phyloP scores from a whole-genome alignment of 2,797 vertebrate species.

The Zonotrichia albicollis region DNA sequence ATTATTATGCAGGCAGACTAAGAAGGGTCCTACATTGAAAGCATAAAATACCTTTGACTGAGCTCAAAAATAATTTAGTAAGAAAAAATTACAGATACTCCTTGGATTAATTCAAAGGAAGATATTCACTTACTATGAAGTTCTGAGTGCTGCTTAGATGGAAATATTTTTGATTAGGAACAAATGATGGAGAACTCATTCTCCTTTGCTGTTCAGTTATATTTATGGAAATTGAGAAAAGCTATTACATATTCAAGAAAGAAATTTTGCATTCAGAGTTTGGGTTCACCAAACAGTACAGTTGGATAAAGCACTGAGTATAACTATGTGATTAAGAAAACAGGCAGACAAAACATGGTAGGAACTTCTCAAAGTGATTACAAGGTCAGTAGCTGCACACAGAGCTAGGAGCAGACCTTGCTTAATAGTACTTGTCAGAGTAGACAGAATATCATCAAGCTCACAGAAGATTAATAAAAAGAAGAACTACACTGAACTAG shows the following conservation, averaged over 20 bases:
- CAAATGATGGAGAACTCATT: not conserved
- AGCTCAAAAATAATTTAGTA: not conserved
- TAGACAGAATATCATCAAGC: not conserved
- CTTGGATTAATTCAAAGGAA: not conserved
- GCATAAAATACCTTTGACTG: not conserved
- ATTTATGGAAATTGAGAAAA: not conserved
- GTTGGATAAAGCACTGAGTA: not conserved
- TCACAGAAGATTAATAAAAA: not conserved
- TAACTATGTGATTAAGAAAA: not conserved
- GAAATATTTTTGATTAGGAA: not conserved
- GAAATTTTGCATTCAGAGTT: not conserved
- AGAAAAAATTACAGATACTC: not conserved
- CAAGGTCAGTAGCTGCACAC: not conserved
- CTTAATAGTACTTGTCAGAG: not conserved
- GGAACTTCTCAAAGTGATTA: not conserved
- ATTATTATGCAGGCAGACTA: not conserved
- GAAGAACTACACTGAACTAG: not conserved
- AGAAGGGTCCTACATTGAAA: not conserved
- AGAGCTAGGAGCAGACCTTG: not conserved
- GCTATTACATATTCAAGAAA: not conserved
- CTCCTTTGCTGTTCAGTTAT: not conserved
- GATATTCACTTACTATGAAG: not conserved
- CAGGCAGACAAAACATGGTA: not conserved
- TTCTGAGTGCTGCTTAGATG: not conserved
- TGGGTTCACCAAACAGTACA: not conserved